Conservation (phyloP, 2,888 invertebrate genomes). For the Phyllotreta striolata region DNA sequence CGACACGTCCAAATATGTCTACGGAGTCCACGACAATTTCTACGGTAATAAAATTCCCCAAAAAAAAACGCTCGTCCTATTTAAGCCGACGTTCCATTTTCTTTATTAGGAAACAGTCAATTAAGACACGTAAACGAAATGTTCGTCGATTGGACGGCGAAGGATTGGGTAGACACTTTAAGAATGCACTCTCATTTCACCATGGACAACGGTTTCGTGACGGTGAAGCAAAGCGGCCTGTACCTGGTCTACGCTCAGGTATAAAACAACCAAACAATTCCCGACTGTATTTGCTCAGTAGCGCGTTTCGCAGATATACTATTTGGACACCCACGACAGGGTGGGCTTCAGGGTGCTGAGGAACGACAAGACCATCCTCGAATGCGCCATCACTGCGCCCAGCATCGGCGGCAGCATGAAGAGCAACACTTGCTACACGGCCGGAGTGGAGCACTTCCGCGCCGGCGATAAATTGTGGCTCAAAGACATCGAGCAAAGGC, state of each 20-base stretch:
- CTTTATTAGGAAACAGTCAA: constrained; percentile 68
- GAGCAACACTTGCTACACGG: constrained; percentile 79
- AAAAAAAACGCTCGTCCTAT: no score
- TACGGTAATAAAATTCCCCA: constrained; percentile 22
- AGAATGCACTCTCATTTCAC: constrained; percentile 70
- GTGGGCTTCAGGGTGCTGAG: constrained; percentile 78
- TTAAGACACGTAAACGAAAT: constrained; percentile 64
- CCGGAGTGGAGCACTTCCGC: constrained; percentile 70
- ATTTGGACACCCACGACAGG: constrained; percentile 77
- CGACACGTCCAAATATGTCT: constrained; percentile 67
- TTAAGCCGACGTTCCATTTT: constrained; percentile 1
- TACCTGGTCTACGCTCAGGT: constrained; percentile 82
- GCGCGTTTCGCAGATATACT: constrained; percentile 71
- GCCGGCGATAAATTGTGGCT: constrained; percentile 73
- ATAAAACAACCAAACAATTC: constrained; percentile 26
- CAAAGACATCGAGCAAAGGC: constrained; percentile 73
- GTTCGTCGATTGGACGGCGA: constrained; percentile 73
- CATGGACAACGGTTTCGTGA: constrained; percentile 70
- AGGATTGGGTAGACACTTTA: constrained; percentile 69
- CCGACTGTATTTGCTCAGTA: constrained; percentile 10
- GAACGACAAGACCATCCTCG: constrained; percentile 69
- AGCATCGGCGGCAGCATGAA: constrained; percentile 64
- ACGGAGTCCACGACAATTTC: constrained; percentile 66
- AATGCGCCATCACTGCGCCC: constrained; percentile 77
- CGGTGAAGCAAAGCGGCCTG: constrained; percentile 74